phyloP scores from a whole-genome alignment of 2,113 vertebrate genomes.

The Mungos mungo region DNA sequence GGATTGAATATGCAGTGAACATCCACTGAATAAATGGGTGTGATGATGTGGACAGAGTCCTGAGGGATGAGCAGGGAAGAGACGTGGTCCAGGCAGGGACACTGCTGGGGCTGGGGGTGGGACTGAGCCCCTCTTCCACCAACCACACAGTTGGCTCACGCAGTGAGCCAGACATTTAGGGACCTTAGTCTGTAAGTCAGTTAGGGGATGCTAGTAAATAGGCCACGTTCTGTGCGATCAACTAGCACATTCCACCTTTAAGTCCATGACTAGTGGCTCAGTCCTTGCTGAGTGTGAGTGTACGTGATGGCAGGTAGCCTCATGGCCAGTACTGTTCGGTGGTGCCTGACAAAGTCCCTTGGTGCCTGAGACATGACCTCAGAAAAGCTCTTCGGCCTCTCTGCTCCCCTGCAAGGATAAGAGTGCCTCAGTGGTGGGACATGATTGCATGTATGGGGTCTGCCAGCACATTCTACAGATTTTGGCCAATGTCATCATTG shows the following conservation, averaged over 20 bases:
- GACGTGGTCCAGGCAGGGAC: not conserved
- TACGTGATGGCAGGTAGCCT: rapidly evolving
- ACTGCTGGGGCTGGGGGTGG: not conserved
- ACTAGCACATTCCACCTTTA: not conserved
- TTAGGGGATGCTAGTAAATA: not conserved
- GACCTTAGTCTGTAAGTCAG: not conserved
- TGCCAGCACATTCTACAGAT: not conserved
- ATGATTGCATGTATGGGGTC: too few species aligned
- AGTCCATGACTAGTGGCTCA: not conserved
- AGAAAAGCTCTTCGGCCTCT: not conserved
- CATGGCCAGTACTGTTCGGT: not conserved
- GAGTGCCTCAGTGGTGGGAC: not conserved
- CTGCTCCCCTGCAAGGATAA: not conserved
- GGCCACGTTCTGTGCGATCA: not conserved
- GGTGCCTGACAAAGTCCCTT: not conserved
- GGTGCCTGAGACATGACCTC: too few species aligned
- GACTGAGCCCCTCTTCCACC: not conserved
- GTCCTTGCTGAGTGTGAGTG: not conserved
- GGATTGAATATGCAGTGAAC: not conserved
- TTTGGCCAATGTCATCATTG: not conserved
- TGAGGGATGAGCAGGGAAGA: not conserved
- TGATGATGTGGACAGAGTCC: rapidly evolving
- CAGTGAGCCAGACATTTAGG: not conserved
- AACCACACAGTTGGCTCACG: not conserved
- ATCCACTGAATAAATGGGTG: rapidly evolving